Evolutionary conservation across 2,113 vertebrate genomes (phyloP).

Genomic region (Rhea pennata): DNA sequence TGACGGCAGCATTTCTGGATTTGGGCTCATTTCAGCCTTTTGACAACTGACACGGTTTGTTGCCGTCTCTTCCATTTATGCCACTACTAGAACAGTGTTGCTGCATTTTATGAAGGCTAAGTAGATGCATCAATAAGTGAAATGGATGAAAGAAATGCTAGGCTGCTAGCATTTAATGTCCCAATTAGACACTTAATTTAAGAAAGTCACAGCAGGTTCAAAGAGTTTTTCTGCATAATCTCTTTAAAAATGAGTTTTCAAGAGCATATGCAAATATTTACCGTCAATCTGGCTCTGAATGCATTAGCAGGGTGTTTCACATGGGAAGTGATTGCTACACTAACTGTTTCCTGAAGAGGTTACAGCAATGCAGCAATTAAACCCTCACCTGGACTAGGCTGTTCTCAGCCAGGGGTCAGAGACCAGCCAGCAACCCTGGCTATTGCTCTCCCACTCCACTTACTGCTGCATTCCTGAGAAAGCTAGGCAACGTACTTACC

Average conservation of each 20-base stretch:
- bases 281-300: not conserved
- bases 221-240: not conserved
- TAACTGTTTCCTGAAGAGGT: not conserved
- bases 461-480: not conserved
- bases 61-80: not conserved
- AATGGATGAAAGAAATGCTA: not conserved
- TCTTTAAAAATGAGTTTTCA: not conserved
- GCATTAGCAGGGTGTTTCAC: not conserved
- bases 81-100: not conserved
- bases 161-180: not conserved
- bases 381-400: not conserved
- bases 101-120: not conserved
- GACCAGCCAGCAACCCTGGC: not conserved
- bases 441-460: not conserved
- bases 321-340: not conserved
- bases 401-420: not conserved
- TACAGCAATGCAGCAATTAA: not conserved
- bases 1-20: not conserved
- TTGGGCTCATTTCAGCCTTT: not conserved
- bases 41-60: not conserved
- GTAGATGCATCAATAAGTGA: not conserved
- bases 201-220: not conserved
- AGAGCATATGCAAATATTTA: not conserved
- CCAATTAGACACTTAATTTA: not conserved
- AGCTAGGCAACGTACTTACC: not conserved